These are phyloP conservation scores for Tetragonula carbonaria DNA, from an alignment of 2,888 invertebrate species.

Conservation along the genomic window DNA sequence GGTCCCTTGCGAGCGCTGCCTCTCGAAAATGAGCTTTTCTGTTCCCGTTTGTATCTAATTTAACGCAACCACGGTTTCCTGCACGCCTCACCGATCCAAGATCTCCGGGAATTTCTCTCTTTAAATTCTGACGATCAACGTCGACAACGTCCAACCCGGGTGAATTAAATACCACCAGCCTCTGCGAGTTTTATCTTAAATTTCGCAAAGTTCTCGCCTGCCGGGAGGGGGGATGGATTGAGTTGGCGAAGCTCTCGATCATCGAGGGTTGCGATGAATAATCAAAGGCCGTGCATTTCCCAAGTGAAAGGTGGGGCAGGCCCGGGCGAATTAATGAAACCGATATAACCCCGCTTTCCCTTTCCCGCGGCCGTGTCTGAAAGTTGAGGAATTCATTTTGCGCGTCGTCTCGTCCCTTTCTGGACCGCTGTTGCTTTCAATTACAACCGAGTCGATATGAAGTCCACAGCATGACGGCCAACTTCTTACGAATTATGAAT, in stretches of 20 bases:
- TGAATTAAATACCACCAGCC: constrained; percentile 18
- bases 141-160: neutral
- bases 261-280: constrained; percentile 33
- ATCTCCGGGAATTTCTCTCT: neutral
- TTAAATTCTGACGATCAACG: constrained; percentile 29
- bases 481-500: constrained; percentile 39
- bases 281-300: constrained; percentile 26
- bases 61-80: neutral
- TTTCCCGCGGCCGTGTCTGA: neutral
- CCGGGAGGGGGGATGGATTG: too few species aligned
- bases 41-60: neutral
- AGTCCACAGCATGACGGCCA: constrained; percentile 9
- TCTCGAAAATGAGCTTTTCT: neutral
- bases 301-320: neutral
- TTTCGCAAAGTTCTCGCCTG: neutral
- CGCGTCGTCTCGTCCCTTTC: constrained; percentile 23
- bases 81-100: neutral
- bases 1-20: neutral
- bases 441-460: constrained; percentile 27
- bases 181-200: too few species aligned
- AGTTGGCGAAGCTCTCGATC: constrained; percentile 1
- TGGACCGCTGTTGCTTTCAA: constrained; percentile 8
- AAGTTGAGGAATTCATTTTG: constrained; percentile 49
- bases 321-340: constrained; percentile 39
- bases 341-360: constrained; percentile 27